phyloP scores from a whole-genome alignment of 2,113 vertebrate species.

The Caranx ignobilis region DNA sequence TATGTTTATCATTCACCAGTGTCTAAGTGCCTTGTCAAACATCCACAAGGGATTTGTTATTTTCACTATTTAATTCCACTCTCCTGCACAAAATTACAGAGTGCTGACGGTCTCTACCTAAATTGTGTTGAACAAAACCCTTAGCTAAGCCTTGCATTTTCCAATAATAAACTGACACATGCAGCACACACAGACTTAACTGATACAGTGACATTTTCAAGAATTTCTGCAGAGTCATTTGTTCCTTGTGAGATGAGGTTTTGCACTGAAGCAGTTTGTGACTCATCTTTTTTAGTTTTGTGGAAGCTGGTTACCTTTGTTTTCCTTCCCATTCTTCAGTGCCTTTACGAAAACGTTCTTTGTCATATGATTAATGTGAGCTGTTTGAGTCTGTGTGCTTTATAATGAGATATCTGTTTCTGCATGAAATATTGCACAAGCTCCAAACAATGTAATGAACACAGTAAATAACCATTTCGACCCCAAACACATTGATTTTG shows the following conservation, averaged over 20 bases:
- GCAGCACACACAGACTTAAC: background rate
- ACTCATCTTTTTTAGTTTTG: background rate
- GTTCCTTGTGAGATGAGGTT: background rate
- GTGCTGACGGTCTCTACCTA: too few relatives aligned
- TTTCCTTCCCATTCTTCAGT: background rate
- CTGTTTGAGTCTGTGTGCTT: background rate
- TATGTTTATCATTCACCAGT: too few relatives aligned
- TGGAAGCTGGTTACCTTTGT: background rate
- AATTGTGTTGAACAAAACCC: background rate
- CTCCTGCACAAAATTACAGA: too few relatives aligned
- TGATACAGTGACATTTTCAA: background rate
- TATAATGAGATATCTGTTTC: slow-evolving; percentile 11
- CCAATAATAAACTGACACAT: background rate
- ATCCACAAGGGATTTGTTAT: too few relatives aligned
- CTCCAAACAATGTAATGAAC: background rate
- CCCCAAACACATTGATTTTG: background rate
- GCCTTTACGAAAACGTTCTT: background rate
- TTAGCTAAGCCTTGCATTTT: background rate
- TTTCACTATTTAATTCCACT: too few relatives aligned
- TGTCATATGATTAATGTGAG: slow-evolving; percentile 9
- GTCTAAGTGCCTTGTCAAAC: too few relatives aligned
- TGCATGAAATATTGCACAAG: background rate
- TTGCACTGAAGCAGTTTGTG: background rate
- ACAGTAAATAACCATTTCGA: background rate
- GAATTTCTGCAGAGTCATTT: background rate